These are phyloP conservation scores for Drosophila eugracilis DNA, from an alignment of 1,140 invertebrate genomes.

Conservation along the genomic window DNA sequence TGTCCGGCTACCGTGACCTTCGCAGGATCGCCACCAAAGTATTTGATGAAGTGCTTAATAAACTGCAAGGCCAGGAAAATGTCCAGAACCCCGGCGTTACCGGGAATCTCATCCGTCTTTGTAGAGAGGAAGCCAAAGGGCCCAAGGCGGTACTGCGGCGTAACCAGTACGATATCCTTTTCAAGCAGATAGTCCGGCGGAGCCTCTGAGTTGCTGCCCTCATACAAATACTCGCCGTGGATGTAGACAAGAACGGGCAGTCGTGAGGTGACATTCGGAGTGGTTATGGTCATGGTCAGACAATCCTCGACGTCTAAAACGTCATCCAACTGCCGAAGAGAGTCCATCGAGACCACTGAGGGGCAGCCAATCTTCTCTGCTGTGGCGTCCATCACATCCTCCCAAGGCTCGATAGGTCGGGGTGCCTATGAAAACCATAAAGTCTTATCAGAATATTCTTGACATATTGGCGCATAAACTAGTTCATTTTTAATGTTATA, in stretches of 20 bases:
- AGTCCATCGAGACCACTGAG: conserved; percentile 84
- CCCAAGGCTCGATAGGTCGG: conserved; percentile 86
- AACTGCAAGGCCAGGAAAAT: conserved; percentile 87
- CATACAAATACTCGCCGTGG: conserved; percentile 82
- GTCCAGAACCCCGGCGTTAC: conserved; percentile 89
- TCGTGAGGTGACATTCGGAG: conserved; percentile 64
- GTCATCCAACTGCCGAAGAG: conserved; percentile 67
- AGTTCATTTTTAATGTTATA: too few relatives aligned
- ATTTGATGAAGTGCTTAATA: conserved; percentile 88
- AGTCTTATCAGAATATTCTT: neutral
- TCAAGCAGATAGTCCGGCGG: conserved; percentile 91
- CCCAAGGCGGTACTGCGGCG: conserved; percentile 91
- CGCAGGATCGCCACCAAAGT: conserved; percentile 88
- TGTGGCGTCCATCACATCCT: conserved; percentile 86
- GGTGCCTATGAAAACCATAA: conserved; percentile 85
- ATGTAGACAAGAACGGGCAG: conserved; percentile 81
- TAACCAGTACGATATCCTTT: conserved; percentile 91
- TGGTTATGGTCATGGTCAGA: conserved; percentile 75
- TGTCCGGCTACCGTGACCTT: conserved; percentile 88
- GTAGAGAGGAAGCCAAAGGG: conserved; percentile 86
- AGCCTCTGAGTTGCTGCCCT: conserved; percentile 86
- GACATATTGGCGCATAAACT: too few relatives aligned
- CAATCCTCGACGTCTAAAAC: conserved; percentile 79
- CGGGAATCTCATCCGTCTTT: conserved; percentile 86
- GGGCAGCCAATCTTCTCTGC: conserved; percentile 86